Evolutionary conservation across 2,113 vertebrate genomes (phyloP).

Genomic region (Oryzias melastigma): DNA sequence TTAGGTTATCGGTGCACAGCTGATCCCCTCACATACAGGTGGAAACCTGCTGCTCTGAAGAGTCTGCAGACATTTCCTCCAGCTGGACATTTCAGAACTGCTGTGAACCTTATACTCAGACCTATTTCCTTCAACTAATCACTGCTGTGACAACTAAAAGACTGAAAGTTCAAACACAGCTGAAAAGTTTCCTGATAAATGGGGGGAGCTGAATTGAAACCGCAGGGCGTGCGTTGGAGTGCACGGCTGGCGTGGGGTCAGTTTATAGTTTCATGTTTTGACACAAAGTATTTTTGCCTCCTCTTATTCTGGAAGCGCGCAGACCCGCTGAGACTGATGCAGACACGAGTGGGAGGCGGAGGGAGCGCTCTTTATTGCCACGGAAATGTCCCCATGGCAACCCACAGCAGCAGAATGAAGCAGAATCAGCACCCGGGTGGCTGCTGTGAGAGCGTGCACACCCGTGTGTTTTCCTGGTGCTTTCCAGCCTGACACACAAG

Average conservation of each 20-base stretch:
- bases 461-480: conserved; percentile 14
- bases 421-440: neutral
- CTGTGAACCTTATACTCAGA: too few species aligned
- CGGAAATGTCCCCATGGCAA: conserved; percentile 40
- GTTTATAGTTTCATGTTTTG: conserved; percentile 7
- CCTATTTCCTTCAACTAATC: too few species aligned
- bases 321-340: conserved; percentile 35
- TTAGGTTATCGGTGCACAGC: too few species aligned
- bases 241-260: conserved; percentile 7
- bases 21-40: too few species aligned
- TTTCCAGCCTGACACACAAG: conserved; percentile 11
- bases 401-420: conserved; percentile 11
- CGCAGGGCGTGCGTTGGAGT: conserved; percentile 7
- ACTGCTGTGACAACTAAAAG: neutral
- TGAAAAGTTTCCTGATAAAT: neutral
- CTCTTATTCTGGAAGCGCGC: conserved; percentile 4
- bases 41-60: too few species aligned
- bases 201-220: neutral
- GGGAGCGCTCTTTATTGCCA: conserved; percentile 60
- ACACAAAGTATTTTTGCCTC: conserved; percentile 22
- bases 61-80: too few species aligned
- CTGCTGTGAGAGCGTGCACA: neutral
- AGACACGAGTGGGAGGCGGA: conserved; percentile 29
- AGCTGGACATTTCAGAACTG: too few species aligned
- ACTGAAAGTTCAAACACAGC: neutral